A percentile compares a stretch with the other conserved stretches of the same genome.
These are phyloP conservation scores for Microcaecilia unicolor DNA, from an alignment of 2,797 vertebrate species.

Conservation along the genomic window DNA sequence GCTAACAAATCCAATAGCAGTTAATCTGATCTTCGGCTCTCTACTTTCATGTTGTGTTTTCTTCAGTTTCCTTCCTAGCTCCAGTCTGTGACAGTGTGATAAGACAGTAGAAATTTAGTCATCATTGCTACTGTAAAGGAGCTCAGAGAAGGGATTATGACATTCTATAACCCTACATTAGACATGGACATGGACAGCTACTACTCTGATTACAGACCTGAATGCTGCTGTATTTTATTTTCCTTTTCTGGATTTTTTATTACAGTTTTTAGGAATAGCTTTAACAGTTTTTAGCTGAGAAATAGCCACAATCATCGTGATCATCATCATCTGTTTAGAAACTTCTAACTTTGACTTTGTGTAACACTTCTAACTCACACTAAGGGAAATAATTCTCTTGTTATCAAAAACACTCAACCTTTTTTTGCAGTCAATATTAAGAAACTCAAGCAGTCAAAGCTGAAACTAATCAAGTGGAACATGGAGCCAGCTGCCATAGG, in stretches of 20 bases:
- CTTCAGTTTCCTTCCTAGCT: conserved; percentile 82
- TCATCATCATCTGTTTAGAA: too few species aligned
- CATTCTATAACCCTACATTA: conserved; percentile 93
- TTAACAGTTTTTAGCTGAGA: conserved; percentile 73
- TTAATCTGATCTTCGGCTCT: conserved; percentile 92
- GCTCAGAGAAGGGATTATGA: conserved; percentile 91
- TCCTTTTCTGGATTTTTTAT: conserved; percentile 16
- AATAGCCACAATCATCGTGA: conserved; percentile 40
- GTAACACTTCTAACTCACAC: conserved; percentile 4
- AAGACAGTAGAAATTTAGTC: conserved; percentile 98
- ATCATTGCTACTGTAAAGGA: conserved; percentile 79
- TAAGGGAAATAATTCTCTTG: not conserved
- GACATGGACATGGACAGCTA: conserved; percentile 76
- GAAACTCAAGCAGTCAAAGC: conserved; percentile 10
- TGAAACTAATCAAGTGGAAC: conserved; percentile 22
- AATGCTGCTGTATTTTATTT: conserved; percentile 38
- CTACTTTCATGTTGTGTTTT: conserved; percentile 88
- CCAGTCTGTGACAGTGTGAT: conserved; percentile 94
- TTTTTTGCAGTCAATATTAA: conserved; percentile 18
- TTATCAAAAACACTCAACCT: not conserved
- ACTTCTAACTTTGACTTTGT: not conserved
- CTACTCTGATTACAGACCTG: conserved; percentile 63
- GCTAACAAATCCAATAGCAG: conserved; percentile 86
- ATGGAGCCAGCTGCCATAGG: conserved; percentile 8
- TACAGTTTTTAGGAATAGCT: conserved; percentile 58